A percentile compares a stretch with the other conserved stretches of the same genome.
Evolutionary conservation across 2,113 vertebrate species (phyloP).

Genomic region (Notechis scutatus): DNA sequence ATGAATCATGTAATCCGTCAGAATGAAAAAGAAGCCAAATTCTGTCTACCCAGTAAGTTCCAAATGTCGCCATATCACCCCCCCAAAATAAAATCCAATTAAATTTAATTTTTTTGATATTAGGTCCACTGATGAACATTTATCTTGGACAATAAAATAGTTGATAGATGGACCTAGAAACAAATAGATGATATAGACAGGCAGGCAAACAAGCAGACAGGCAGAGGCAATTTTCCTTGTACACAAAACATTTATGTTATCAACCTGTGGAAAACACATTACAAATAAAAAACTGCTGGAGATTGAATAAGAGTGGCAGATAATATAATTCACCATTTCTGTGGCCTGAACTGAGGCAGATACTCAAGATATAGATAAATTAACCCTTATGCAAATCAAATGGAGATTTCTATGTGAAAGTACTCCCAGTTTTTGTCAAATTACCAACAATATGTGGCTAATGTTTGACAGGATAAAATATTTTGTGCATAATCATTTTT

Average conservation of each 20-base stretch:
- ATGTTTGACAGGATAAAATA: background rate
- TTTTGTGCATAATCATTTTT: background rate
- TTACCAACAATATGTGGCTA: background rate
- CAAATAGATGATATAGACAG: no score
- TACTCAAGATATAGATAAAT: background rate
- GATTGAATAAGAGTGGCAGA: background rate
- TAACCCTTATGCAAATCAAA: background rate
- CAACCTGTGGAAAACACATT: background rate
- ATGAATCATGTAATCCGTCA: background rate
- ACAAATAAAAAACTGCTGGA: background rate
- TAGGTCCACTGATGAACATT: background rate
- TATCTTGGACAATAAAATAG: background rate
- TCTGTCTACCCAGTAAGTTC: background rate
- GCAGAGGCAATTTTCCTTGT: background rate
- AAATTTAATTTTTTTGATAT: background rate
- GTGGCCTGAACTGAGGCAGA: background rate
- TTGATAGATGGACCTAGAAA: background rate
- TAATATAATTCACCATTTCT: background rate
- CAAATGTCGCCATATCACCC: background rate
- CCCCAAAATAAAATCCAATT: background rate
- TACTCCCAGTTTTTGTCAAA: background rate
- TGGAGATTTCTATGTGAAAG: background rate
- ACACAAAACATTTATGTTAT: background rate
- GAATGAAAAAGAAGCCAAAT: background rate
- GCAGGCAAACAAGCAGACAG: no score